Evolutionary conservation across 2,797 vertebrate genomes (phyloP), one percentile per base, ranked within the genome.

Genomic region (Sebastes cheni): DNA sequence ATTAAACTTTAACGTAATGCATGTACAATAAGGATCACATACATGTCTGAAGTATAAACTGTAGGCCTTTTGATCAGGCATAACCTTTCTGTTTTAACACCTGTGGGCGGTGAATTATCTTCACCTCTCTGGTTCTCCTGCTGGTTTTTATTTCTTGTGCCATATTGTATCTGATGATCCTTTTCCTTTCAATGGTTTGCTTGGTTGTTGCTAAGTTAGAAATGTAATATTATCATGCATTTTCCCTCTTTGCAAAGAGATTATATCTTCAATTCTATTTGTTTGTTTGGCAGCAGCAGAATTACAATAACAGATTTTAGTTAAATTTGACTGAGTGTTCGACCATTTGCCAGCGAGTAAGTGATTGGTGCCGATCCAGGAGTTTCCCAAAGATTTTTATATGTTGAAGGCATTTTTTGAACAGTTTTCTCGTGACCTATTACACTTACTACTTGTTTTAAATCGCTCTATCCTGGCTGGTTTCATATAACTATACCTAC

Each of bases 1-100:
- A 29, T 84, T 66, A 73, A 81, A 81, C 25, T 79, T 86, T 80
- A 58, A 80, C 7, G 4, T 14, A 42, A 50, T 32, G 14, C 8
- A 54, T n/a, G 46, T 11, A 56, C 1, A 11, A 55, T 25, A 30
- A 54, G 16, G 39, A 72, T 30, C 20, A 39, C 68, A 56, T 54
- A 70, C 72, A 75, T 54, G 46, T 14, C 13, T 81, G n/a, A 34
- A 42, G 52, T 23, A 60, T n/a, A 25, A 3, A 30, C 27, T 12
- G n/a, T 1, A 2, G 20, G 30, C 13, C 52, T 42, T 55, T 52
- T 29, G 23, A 46, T 55, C 60, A n/a, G 11, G 18, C 18, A 2
- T 13, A 16, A 85, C 55, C 29, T 73, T 30, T 62, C 27, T 13
- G 75, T 46, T 66, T 36, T 10, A 60, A 67, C 54, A 42, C 75